These are phyloP conservation scores for Cabera pusaria DNA, from an alignment of 2,888 invertebrate species.

Conservation along the genomic window DNA sequence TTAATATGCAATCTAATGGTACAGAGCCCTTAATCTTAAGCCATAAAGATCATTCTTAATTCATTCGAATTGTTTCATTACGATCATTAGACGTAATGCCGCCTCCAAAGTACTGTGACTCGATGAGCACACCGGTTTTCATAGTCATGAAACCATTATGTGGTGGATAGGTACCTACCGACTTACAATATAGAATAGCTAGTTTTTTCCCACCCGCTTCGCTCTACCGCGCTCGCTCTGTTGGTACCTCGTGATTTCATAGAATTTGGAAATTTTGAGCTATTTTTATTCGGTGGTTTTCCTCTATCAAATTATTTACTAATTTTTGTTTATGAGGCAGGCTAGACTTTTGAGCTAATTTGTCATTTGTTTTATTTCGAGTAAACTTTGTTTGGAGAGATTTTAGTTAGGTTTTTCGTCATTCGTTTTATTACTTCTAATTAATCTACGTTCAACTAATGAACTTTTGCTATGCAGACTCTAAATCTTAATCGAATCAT, in stretches of 20 bases:
- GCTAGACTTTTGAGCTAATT: no score
- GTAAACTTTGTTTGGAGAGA: no score
- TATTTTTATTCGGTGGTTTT: constrained; percentile 30
- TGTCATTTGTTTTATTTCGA: no score
- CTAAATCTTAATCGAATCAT: no score
- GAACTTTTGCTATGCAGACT: no score
- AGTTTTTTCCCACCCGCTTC: constrained; percentile 56
- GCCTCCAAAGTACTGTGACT: constrained; percentile 29
- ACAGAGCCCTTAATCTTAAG: constrained; percentile 7
- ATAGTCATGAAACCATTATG: constrained; percentile 18
- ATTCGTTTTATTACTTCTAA: no score
- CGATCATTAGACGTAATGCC: constrained; percentile 24
- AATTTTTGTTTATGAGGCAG: no score
- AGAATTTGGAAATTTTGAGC: constrained; percentile 51
- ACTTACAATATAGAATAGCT: constrained; percentile 34
- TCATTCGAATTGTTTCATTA: constrained; percentile 11
- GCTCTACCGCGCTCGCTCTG: constrained; percentile 55
- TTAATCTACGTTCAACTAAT: no score
- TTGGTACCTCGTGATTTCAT: constrained; percentile 52
- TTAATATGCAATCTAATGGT: no score
- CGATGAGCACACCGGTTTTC: constrained; percentile 23
- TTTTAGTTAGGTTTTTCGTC: no score
- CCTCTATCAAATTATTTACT: constrained; percentile 24
- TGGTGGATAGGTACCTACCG: constrained; percentile 22
- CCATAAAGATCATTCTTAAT: constrained; percentile 8